Conservation (phyloP, 2,888 invertebrate genomes). For the Branchellion lobata region DNA sequence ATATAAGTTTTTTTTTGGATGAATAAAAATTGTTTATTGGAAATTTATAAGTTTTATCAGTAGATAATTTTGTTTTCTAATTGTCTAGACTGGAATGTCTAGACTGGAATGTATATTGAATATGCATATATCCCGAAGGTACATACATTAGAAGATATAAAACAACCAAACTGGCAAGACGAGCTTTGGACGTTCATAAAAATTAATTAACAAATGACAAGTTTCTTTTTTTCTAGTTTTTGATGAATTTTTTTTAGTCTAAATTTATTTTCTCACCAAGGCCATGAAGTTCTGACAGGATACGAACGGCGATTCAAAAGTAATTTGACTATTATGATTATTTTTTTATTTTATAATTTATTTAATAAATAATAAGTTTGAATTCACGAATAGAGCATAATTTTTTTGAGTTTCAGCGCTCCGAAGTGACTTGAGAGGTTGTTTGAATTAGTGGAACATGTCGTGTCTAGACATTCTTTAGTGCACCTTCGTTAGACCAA, state of each 20-base stretch:
- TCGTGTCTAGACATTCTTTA: background rate
- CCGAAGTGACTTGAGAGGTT: background rate
- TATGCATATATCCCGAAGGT: background rate
- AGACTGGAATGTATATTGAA: background rate
- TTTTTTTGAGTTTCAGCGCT: background rate
- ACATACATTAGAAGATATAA: background rate
- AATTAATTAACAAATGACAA: background rate
- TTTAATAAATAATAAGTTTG: too few relatives aligned
- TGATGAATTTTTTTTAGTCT: background rate
- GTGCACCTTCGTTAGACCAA: slow-evolving; percentile 4
- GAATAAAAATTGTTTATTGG: too few relatives aligned
- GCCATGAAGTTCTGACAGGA: background rate
- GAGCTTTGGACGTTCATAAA: slow-evolving; percentile 3
- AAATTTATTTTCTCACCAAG: background rate
- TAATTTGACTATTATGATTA: too few relatives aligned
- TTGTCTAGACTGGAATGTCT: background rate
- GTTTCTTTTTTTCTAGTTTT: background rate
- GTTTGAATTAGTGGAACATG: slow-evolving; percentile 15
- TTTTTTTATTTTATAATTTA: too few relatives aligned
- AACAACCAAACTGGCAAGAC: background rate
- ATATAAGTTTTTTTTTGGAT: too few relatives aligned
- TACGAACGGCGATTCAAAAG: background rate
- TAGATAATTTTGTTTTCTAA: background rate
- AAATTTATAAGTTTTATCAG: background rate
- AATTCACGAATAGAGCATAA: background rate